These are phyloP conservation scores for Patella caerulea DNA, from an alignment of 2,888 invertebrate genomes.

Conservation along the genomic window DNA sequence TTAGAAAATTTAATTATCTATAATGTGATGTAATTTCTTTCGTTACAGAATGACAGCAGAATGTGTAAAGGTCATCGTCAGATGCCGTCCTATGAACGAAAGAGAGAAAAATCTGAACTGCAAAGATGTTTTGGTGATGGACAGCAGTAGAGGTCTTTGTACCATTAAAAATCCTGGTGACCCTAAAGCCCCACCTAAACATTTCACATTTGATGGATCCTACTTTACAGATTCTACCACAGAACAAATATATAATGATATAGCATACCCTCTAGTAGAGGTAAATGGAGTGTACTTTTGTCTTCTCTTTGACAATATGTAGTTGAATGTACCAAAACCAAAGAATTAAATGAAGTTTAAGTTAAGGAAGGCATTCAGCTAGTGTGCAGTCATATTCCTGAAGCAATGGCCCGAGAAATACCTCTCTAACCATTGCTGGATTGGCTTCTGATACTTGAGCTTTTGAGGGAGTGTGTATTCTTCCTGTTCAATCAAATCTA, in stretches of 20 bases:
- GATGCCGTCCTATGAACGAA: slow-evolving; percentile 89
- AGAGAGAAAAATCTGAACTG: slow-evolving; percentile 81
- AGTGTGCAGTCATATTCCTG: no score
- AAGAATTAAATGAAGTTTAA: no score
- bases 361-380: no score
- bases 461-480: no score
- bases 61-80: slow-evolving; percentile 85
- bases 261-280: slow-evolving; percentile 86
- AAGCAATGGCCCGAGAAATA: no score
- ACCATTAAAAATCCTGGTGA: slow-evolving; percentile 70
- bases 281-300: slow-evolving; percentile 69
- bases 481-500: no score
- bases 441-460: no score
- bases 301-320: no score
- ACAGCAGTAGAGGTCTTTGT: slow-evolving; percentile 78
- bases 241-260: slow-evolving; percentile 89
- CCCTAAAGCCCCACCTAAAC: slow-evolving; percentile 64
- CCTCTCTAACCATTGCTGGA: no score
- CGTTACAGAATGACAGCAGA: slow-evolving; percentile 71
- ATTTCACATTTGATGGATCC: slow-evolving; percentile 87
- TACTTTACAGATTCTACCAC: slow-evolving; percentile 85
- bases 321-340: no score
- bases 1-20: no score
- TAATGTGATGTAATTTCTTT: not conserved
- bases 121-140: slow-evolving; percentile 75